Percentiles rank a stretch among this genome's conserved stretches.
Conservation (phyloP, 2,888 invertebrate genomes). For the Dynastes maya region DNA sequence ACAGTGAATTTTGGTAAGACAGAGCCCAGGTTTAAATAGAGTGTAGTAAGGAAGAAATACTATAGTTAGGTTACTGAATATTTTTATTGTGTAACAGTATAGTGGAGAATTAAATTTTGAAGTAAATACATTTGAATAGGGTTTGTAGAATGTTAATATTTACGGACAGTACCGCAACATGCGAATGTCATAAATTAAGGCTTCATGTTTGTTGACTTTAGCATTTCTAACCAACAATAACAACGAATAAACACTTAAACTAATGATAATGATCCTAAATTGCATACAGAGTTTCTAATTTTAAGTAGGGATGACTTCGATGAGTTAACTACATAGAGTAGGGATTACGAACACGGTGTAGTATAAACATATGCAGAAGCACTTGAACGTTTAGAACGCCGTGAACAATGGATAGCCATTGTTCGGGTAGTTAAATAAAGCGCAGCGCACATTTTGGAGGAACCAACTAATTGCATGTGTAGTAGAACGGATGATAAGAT, state of each 20-base stretch:
- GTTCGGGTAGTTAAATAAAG: slow-evolving; percentile 43
- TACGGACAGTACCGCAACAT: too few species aligned
- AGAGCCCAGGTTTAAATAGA: too few species aligned
- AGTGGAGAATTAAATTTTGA: too few species aligned
- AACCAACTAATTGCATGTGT: slow-evolving; percentile 47
- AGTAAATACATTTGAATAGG: too few species aligned
- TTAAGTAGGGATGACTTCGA: slow-evolving; percentile 27
- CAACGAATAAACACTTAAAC: slow-evolving; percentile 1
- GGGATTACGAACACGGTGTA: slow-evolving; percentile 17
- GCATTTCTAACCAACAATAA: neutral
- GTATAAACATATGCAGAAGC: slow-evolving; percentile 38
- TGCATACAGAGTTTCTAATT: slow-evolving; percentile 21
- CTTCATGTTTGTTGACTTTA: neutral
- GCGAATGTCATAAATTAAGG: too few species aligned
- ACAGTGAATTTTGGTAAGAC: too few species aligned
- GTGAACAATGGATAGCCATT: slow-evolving; percentile 36
- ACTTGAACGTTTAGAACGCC: slow-evolving; percentile 25
- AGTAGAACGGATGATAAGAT: slow-evolving; percentile 40
- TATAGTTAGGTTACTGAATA: too few species aligned
- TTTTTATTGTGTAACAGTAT: too few species aligned
- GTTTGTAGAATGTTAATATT: too few species aligned
- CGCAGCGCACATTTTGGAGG: slow-evolving; percentile 34
- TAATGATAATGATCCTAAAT: slow-evolving; percentile 5
- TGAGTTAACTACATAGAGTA: slow-evolving; percentile 25
- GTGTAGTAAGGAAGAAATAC: too few species aligned